Percentiles rank a stretch among this genome's conserved stretches.
These are phyloP conservation scores for Subacronicta megacephala DNA, from an alignment of 2,888 invertebrate species.

Conservation along the genomic window DNA sequence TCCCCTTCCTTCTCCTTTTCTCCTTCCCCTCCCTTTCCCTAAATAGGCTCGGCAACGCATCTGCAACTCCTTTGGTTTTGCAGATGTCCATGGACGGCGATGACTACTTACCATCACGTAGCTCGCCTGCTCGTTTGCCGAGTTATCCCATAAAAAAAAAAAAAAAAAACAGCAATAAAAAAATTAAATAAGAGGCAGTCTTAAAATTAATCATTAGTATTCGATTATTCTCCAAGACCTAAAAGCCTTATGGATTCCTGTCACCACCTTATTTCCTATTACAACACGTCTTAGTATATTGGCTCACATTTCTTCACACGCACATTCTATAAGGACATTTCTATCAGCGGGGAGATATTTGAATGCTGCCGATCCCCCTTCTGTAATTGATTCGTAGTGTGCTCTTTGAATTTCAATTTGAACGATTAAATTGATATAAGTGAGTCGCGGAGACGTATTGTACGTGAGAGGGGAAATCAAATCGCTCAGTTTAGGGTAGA, in stretches of 20 bases:
- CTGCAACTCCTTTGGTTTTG: too few species aligned
- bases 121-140: too few species aligned
- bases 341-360: constrained; percentile 83
- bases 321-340: constrained; percentile 87
- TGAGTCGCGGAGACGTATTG: constrained; percentile 66
- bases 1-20: too few species aligned
- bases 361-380: constrained; percentile 75
- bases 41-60: too few species aligned
- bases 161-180: too few species aligned
- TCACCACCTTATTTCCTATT: constrained; percentile 45
- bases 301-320: constrained; percentile 86
- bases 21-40: too few species aligned
- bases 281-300: constrained; percentile 69
- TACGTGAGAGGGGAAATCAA: constrained; percentile 56
- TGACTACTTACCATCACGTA: too few species aligned
- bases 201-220: too few species aligned
- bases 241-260: constrained; percentile 8
- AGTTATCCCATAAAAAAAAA: too few species aligned
- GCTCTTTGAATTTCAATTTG: constrained; percentile 87
- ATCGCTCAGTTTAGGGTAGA: constrained; percentile 41
- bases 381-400: constrained; percentile 84
- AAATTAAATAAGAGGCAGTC: too few species aligned
- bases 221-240: neutral
- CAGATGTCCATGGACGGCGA: too few species aligned
- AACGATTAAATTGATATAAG: constrained; percentile 87